phyloP scores from a whole-genome alignment of 64 coral and sea anemone genomes.

The Dendronephthya gigantea region DNA sequence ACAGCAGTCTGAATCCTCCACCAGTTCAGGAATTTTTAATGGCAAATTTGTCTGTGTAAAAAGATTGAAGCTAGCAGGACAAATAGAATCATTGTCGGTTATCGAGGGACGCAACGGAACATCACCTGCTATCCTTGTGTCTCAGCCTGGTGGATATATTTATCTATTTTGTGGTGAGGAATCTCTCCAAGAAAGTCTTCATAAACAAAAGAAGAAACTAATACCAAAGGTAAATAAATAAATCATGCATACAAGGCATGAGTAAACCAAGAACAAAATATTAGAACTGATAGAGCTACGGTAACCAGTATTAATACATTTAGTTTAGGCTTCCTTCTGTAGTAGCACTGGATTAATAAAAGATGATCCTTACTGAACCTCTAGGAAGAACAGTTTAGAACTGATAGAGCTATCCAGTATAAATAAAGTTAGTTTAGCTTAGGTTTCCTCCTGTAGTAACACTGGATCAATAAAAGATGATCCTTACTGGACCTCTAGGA shows the following conservation, averaged over 20 bases:
- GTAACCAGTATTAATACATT: no score
- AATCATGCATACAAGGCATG: no score
- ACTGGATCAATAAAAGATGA: neutral
- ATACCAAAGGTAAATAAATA: neutral
- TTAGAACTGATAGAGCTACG: no score
- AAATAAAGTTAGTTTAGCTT: neutral
- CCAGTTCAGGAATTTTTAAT: neutral
- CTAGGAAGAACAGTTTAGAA: no score
- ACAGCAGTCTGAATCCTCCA: neutral
- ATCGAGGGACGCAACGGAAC: neutral
- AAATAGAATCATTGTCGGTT: neutral
- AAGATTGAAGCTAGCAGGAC: neutral
- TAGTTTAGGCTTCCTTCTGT: no score
- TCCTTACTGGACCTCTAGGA: neutral
- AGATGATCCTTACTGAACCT: no score
- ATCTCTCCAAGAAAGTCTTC: neutral
- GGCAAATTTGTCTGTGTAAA: slow-evolving; percentile 1
- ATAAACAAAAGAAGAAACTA: neutral
- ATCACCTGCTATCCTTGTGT: neutral
- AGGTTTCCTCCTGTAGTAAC: neutral
- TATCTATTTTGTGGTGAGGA: slow-evolving; percentile 1
- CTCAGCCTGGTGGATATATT: neutral
- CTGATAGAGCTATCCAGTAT: neutral
- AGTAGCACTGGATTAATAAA: no score
- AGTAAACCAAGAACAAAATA: no score